phyloP scores from a whole-genome alignment of 2,113 vertebrate genomes.

The Silurus glanis region DNA sequence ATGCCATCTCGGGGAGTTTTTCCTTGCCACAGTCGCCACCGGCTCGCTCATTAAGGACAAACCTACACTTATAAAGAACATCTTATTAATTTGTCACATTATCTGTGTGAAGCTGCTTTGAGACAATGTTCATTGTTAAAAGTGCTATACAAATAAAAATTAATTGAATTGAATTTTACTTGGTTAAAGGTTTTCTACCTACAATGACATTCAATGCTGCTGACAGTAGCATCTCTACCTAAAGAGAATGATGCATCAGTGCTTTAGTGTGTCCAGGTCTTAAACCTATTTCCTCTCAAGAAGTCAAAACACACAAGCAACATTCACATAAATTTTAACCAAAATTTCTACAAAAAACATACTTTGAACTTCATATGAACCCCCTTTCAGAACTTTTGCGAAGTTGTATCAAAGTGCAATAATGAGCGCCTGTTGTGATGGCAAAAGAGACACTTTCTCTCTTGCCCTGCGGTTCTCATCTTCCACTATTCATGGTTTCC shows the following conservation, averaged over 20 bases:
- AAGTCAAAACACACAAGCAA: background rate
- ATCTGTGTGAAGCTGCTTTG: too few species aligned
- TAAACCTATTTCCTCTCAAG: background rate
- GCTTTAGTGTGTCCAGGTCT: background rate
- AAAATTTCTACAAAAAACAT: background rate
- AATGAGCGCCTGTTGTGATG: background rate
- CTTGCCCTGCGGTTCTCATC: slow-evolving; percentile 52
- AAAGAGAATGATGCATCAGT: background rate
- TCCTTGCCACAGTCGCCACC: too few species aligned
- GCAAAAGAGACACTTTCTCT: background rate
- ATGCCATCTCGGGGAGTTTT: too few species aligned
- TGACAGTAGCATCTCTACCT: background rate
- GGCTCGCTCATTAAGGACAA: too few species aligned
- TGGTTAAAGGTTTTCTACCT: background rate
- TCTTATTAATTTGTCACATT: too few species aligned
- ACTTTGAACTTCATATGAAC: background rate
- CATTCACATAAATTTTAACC: background rate
- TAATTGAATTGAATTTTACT: too few species aligned
- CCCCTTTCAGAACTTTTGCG: background rate
- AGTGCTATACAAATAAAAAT: too few species aligned
- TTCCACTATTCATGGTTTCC: slow-evolving; percentile 58
- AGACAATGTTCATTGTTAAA: too few species aligned
- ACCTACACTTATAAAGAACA: too few species aligned
- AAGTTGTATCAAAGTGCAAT: background rate
- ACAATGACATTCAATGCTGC: background rate